phyloP scores from a whole-genome alignment of 2,113 vertebrate genomes.

The Carettochelys insculpta region DNA sequence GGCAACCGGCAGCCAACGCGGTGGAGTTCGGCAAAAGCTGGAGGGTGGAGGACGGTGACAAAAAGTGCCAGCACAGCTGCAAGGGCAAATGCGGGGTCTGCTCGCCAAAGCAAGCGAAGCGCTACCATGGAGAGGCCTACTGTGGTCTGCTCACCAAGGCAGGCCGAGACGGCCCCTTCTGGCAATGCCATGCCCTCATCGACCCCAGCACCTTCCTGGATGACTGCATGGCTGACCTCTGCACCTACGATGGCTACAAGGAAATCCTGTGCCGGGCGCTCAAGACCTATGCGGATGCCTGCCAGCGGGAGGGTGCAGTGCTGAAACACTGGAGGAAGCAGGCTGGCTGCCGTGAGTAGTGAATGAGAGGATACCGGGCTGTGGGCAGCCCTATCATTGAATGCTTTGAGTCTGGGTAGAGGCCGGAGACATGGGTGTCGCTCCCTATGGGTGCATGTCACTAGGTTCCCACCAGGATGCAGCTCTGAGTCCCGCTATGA shows the following conservation, averaged over 20 bases:
- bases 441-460: neutral
- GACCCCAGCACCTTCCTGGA: conserved; percentile 17
- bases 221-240: conserved; percentile 48
- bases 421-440: conserved; percentile 4
- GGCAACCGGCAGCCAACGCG: rapidly evolving
- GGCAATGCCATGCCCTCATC: conserved; percentile 38
- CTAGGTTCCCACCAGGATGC: neutral
- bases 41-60: conserved; percentile 49
- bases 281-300: conserved; percentile 41
- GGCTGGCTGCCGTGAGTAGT: conserved; percentile 59
- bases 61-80: conserved; percentile 64
- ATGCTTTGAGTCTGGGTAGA: neutral
- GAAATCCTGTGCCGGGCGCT: conserved; percentile 45
- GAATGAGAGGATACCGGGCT: neutral
- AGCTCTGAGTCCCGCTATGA: neutral
- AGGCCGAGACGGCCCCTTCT: conserved; percentile 27
- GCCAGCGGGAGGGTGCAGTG: conserved; percentile 17
- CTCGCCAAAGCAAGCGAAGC: neutral
- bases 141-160: conserved; percentile 49
- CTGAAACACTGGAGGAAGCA: conserved; percentile 45
- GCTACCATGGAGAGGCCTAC: neutral
- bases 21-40: conserved; percentile 60
- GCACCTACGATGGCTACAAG: conserved; percentile 1
- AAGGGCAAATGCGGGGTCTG: conserved; percentile 49
- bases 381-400: neutral